Conservation (phyloP, 2,113 vertebrate genomes). For the Tenrec ecaudatus region DNA sequence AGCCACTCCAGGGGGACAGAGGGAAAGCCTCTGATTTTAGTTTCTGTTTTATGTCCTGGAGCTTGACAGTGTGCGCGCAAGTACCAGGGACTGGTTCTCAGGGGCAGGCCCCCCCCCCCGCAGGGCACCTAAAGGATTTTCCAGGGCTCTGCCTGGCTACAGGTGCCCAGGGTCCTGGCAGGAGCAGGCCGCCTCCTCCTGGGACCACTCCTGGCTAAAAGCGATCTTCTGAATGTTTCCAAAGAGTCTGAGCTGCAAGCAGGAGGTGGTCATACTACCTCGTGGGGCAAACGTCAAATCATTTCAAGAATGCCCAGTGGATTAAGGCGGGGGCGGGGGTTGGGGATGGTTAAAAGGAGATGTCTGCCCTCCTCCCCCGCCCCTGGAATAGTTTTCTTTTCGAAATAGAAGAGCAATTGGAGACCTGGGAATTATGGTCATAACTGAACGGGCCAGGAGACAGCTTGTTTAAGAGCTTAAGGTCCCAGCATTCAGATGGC, state of each 20-base stretch:
- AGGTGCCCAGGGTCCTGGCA: neutral
- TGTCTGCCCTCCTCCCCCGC: too few species aligned
- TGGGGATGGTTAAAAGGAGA: too few species aligned
- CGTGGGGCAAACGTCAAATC: neutral
- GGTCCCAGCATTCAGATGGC: fast-evolving
- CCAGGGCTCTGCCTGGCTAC: neutral
- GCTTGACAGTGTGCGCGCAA: too few species aligned
- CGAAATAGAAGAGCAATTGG: neutral
- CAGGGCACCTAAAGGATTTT: neutral
- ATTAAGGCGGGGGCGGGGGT: neutral
- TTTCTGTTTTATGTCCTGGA: fast-evolving
- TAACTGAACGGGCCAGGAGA: fast-evolving
- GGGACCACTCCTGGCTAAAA: neutral
- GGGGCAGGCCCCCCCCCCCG: neutral
- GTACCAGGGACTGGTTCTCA: fast-evolving
- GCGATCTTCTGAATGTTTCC: neutral
- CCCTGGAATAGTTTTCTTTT: neutral
- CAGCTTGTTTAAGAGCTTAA: neutral
- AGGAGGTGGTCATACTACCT: neutral
- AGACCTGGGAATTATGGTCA: neutral
- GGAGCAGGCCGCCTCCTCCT: neutral
- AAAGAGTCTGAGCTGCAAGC: neutral
- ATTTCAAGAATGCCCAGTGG: slow-evolving; percentile 8
- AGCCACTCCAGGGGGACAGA: too few species aligned
- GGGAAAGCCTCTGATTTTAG: neutral